Evolutionary conservation across 2,888 invertebrate genomes (phyloP), one percentile per base, ranked within the genome.

Genomic region (Ochropleura plecta): DNA sequence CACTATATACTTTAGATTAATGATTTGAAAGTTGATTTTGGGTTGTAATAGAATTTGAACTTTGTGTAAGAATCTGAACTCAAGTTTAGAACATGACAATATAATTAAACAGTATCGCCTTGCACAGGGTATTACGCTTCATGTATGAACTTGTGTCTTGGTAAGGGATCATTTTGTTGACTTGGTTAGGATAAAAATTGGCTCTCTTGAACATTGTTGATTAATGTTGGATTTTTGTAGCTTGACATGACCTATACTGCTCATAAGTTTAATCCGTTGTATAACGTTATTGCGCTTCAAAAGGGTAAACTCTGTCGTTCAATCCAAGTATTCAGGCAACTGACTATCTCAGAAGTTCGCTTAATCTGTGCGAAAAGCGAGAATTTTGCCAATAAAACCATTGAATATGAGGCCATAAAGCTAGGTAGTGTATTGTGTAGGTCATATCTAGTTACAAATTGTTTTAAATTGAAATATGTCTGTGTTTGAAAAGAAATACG

Each of bases 111-210:
- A 89, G 89, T 91, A 92, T 91, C 88, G 88, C 89, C 88, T 88
- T 78, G 85, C 88, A 90, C 93, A 92, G 93, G 93, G 93, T 92
- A 93, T 81, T 53, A 76, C 75, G 87, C 86, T 87, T 87, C 81
- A 70, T 84, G 65, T 76, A 81, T 75, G 69, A 79, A 82, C 80
- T 85, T 85, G 87, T 88, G 85, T 85, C 89, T 89, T 87, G 85
- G 90, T 89, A 86, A 88, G 88, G 89, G 89, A 83, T 83, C 73
- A 81, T 78, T 76, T 73, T 83, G 78, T 79, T 80, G 75, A 62
- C 71, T 71, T 51, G 49, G 65, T 83, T 76, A 78, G 81, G 73
- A 57, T 83, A 70, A 64, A 76, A 76, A 53, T 63, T 74, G 67
- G 64, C 76, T 76, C 67, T 79, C 66, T 69, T 72, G n/a, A 73